Evolutionary conservation across 2,113 vertebrate species (phyloP), one percentile per base, ranked within the genome.

Genomic region (Loxodonta africana): DNA sequence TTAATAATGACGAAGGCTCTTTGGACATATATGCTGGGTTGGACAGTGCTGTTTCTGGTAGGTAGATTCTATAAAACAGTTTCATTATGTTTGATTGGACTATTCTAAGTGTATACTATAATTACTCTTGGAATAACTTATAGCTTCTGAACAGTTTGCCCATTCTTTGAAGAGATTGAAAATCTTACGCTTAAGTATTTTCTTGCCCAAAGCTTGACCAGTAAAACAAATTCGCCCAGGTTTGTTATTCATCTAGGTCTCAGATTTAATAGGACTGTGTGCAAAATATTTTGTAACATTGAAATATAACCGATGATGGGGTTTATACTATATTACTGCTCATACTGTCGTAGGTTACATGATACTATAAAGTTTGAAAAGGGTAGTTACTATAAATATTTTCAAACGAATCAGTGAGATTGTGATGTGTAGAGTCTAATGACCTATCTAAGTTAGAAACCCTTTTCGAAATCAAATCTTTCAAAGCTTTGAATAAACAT

Each of bases 1-100:
- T 98, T 95, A 98, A 98, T 96, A 98, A 95, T 95, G 99, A 99
- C 97, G 99, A 99, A 97, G 99, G 99, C 88, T 99, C 99, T 8
- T 98, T 99, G 98, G 99, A 99, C 98, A 99, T 99, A 97, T 99
- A 99, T 10, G 99, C 99, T 96, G 99, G 98, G n/a, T 98, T 99
- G 98, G 99, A 99, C 95, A 98, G 37, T 88, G 85, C 97, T 2
- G 93, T 95, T 98, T 80, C 98, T 98, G 98, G 99, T 99, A 98
- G 74, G 98, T 83, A 93, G 91, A 85, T 93, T 97, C 62, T 48
- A 85, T 85, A 92, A 88, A 90, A 84, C 46, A 62, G 14, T 86
- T 83, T 95, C 8, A 62, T 90, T 92, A 93, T 81, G 20, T 94
- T 94, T 76, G 80, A 5, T 88, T 33, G 63, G 63, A 89, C 41